phyloP scores from a whole-genome alignment of 1,140 invertebrate species.

The Lepidurus arcticus region DNA sequence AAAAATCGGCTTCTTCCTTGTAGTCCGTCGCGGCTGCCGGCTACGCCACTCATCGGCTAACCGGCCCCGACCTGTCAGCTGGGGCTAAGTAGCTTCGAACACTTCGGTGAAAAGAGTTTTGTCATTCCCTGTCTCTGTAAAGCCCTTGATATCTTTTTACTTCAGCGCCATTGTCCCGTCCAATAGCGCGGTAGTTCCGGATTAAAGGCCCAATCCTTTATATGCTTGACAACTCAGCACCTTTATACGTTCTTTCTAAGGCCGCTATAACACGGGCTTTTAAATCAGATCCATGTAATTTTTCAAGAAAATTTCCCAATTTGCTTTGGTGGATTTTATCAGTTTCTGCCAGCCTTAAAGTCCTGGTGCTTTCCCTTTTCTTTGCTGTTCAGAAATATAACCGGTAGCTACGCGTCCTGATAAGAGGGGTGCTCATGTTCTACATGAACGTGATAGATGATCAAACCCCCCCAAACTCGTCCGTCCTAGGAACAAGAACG shows the following conservation, averaged over 20 bases:
- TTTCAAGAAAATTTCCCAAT: background rate
- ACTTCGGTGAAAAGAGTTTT: background rate
- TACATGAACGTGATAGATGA: conserved; percentile 3
- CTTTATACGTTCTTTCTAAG: background rate
- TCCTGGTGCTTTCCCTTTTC: background rate
- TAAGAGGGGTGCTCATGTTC: conserved; percentile 8
- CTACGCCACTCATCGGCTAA: no score
- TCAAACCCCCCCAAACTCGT: conserved; percentile 5
- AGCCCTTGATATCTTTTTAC: background rate
- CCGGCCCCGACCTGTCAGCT: background rate
- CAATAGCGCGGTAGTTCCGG: conserved; percentile 1
- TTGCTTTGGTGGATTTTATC: background rate
- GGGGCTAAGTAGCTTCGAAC: background rate
- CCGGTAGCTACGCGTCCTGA: background rate
- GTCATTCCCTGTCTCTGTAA: background rate
- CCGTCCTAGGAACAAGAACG: background rate
- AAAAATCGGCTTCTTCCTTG: no score
- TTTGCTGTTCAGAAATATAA: background rate
- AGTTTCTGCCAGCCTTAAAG: background rate
- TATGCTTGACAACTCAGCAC: background rate
- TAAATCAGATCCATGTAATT: background rate
- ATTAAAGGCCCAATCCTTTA: conserved; percentile 16
- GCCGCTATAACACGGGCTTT: background rate
- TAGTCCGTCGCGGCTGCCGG: no score
- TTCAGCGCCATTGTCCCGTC: background rate